Evolutionary conservation across 2,888 invertebrate species (phyloP).

Genomic region (Sesia apiformis): DNA sequence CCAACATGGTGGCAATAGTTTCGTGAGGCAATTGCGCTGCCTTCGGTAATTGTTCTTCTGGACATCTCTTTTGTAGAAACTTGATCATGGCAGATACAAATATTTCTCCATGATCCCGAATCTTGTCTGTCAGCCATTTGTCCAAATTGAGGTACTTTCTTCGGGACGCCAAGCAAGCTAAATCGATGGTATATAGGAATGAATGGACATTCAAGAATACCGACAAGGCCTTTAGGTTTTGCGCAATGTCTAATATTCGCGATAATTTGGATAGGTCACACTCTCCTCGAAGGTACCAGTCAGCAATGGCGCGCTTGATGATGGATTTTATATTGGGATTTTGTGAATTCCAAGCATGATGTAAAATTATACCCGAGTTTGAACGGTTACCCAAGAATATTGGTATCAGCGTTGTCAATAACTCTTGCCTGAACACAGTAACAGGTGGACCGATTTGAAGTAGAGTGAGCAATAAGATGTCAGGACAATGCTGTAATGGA

Average conservation of each 20-base stretch:
- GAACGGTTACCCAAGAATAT: slow-evolving; percentile 96
- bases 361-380: slow-evolving; percentile 96
- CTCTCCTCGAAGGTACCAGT: slow-evolving; percentile 95
- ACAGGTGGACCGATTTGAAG: slow-evolving; percentile 90
- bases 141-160: slow-evolving; percentile 98
- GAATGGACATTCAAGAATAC: slow-evolving; percentile 92
- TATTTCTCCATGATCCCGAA: slow-evolving; percentile 94
- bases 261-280: slow-evolving; percentile 95
- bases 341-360: slow-evolving; percentile 95
- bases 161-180: slow-evolving; percentile 97
- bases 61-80: slow-evolving; percentile 91
- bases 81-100: slow-evolving; percentile 91
- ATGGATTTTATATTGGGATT: slow-evolving; percentile 82
- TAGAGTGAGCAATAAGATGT: slow-evolving; percentile 91
- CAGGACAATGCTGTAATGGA: slow-evolving; percentile 95
- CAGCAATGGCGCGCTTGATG: slow-evolving; percentile 97
- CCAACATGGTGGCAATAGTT: slow-evolving; percentile 90
- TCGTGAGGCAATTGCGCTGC: slow-evolving; percentile 92
- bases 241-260: slow-evolving; percentile 96
- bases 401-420: slow-evolving; percentile 90
- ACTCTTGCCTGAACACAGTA: slow-evolving; percentile 86
- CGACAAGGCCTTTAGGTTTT: slow-evolving; percentile 94
- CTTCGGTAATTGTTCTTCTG: slow-evolving; percentile 89
- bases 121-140: slow-evolving; percentile 98
- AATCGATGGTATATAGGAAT: slow-evolving; percentile 96